phyloP scores from a whole-genome alignment of 2,888 invertebrate genomes.

The Hydropsyche betteni region DNA sequence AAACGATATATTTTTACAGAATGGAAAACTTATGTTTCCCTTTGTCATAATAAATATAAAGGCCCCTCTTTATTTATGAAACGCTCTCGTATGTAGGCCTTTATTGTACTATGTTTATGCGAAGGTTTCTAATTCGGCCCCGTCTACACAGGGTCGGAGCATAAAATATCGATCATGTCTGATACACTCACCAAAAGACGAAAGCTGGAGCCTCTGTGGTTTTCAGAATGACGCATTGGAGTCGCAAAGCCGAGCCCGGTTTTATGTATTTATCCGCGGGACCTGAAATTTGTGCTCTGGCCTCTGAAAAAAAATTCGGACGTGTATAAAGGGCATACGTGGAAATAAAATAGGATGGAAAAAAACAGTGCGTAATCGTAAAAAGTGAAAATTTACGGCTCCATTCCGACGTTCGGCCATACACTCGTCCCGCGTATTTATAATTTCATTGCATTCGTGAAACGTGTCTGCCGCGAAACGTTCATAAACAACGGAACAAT shows the following conservation, averaged over 20 bases:
- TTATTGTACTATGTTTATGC: too few species aligned
- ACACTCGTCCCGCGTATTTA: constrained; percentile 31
- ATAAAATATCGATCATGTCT: too few species aligned
- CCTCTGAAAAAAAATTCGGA: constrained; percentile 67
- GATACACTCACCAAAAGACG: constrained; percentile 73
- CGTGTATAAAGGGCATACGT: too few species aligned
- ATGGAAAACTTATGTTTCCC: too few species aligned
- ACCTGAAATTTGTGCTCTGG: constrained; percentile 86
- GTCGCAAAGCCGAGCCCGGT: constrained; percentile 82
- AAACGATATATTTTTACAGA: too few species aligned
- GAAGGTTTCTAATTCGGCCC: too few species aligned
- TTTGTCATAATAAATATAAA: too few species aligned
- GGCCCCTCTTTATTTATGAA: too few species aligned
- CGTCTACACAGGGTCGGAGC: background rate
- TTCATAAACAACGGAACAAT: constrained; percentile 30
- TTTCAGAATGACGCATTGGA: constrained; percentile 83
- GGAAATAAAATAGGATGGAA: constrained; percentile 9
- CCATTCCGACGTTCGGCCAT: constrained; percentile 22
- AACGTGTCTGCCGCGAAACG: constrained; percentile 20
- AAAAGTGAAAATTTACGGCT: constrained; percentile 31
- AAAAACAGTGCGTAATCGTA: constrained; percentile 30
- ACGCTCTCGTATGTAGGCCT: too few species aligned
- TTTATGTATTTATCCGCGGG: constrained; percentile 87
- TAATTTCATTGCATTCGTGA: constrained; percentile 36
- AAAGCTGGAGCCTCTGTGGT: constrained; percentile 86